Conservation (phyloP, 2,797 vertebrate genomes). For the Molossus molossus region DNA sequence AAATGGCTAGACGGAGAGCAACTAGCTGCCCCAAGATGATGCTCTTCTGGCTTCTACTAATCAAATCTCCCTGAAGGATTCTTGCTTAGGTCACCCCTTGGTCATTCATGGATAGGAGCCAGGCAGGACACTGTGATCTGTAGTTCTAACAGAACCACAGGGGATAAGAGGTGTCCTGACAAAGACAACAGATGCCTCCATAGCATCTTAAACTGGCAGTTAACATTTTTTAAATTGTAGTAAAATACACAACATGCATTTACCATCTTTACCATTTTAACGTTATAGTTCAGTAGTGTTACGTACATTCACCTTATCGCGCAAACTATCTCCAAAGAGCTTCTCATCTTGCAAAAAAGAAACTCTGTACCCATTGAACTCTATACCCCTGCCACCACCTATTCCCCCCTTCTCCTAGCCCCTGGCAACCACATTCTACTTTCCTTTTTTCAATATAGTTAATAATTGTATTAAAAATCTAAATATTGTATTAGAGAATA, state of each 20-base stretch:
- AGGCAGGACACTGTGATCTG: not conserved
- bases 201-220: constrained; percentile 1
- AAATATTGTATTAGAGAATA: not conserved
- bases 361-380: not conserved
- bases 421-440: not conserved
- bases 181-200: not conserved
- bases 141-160: not conserved
- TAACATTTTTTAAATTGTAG: not conserved
- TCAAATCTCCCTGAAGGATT: not conserved
- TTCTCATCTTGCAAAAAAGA: constrained; percentile 30
- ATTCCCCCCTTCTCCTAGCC: no score
- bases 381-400: not conserved
- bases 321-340: not conserved
- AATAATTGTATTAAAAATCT: not conserved
- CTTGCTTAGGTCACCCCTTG: not conserved
- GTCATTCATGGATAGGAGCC: not conserved
- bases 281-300: not conserved
- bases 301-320: not conserved
- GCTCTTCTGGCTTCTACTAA: not conserved
- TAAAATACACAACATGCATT: constrained; percentile 25
- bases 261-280: not conserved
- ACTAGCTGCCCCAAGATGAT: not conserved
- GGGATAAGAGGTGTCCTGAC: not conserved
- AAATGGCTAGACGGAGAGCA: not conserved
- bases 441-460: not conserved